These are phyloP conservation scores for Caenorhabditis sinica DNA, from an alignment of 2,888 invertebrate genomes.

Conservation along the genomic window DNA sequence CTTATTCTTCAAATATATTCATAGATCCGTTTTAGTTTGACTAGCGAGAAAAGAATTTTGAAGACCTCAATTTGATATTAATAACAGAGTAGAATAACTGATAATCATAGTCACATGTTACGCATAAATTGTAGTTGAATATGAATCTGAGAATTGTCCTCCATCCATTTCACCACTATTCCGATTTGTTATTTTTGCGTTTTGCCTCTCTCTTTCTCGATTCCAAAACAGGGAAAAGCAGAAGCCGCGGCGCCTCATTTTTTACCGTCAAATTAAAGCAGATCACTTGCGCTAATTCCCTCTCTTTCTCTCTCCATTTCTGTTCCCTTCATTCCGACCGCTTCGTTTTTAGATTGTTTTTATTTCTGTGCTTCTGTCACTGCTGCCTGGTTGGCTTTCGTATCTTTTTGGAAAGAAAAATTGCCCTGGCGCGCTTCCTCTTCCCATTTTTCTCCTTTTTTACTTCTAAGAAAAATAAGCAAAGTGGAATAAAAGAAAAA, in stretches of 20 bases:
- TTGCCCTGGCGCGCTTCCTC: conserved; percentile 14
- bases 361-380: conserved; percentile 8
- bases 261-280: conserved; percentile 46
- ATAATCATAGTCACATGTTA: conserved; percentile 27
- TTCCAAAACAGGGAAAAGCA: neutral
- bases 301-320: neutral
- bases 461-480: conserved; percentile 1
- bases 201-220: neutral
- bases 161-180: neutral
- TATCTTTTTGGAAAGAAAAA: conserved; percentile 37
- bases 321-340: conserved; percentile 1
- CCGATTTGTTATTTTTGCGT: conserved; percentile 8
- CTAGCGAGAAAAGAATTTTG: neutral
- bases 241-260: conserved; percentile 25
- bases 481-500: conserved; percentile 19
- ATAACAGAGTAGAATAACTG: conserved; percentile 37
- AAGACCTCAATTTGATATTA: conserved; percentile 36
- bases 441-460: conserved; percentile 15
- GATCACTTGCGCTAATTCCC: conserved; percentile 47
- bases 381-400: conserved; percentile 15
- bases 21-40: neutral
- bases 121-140: conserved; percentile 29
- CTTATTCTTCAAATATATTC: conserved; percentile 2
- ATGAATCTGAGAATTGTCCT: conserved; percentile 22
- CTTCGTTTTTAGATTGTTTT: conserved; percentile 53